Evolutionary conservation across 2,113 vertebrate genomes (phyloP).

Genomic region (cat (Felis catus)): F.catus_Fca126_mat1.0 CM031416.1:65962501-65963000

Average conservation of each 20-base stretch:
- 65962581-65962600: constrained; percentile 91
- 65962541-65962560: constrained; percentile 92
- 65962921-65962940: not conserved
- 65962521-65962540: constrained; percentile 95
- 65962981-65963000: not conserved
- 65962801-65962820: not conserved
- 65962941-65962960: not conserved
- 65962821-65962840: constrained; percentile 30
- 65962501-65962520: constrained; percentile 96
- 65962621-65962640: constrained; percentile 98
- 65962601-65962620: constrained; percentile 98
- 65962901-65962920: constrained; percentile 27
- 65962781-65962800: not conserved
- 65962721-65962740: not conserved
- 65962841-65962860: constrained; percentile 12
- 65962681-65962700: constrained; percentile 91
- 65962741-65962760: constrained; percentile 9
- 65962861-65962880: not conserved
- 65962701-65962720: not conserved
- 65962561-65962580: constrained; percentile 92
- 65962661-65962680: constrained; percentile 96
- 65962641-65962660: constrained; percentile 95
- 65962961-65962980: not conserved
- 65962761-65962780: not conserved
- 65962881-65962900: constrained; percentile 26